Evolutionary conservation across 2,797 vertebrate genomes (phyloP).

Genomic region (Scyliorhinus canicula): DNA sequence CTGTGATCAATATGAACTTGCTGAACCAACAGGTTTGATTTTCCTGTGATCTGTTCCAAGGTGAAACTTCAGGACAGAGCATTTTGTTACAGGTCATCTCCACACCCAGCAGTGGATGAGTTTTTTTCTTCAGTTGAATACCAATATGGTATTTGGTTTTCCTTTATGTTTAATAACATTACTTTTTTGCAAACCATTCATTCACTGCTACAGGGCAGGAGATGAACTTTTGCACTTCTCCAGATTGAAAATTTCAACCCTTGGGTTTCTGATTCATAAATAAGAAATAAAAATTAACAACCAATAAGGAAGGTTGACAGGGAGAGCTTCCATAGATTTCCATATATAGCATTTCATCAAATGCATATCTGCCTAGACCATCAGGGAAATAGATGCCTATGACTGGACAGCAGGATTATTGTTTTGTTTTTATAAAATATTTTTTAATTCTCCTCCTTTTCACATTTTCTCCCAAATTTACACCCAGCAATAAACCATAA

Average conservation of each 20-base stretch:
- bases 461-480: no score
- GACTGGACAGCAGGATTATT: background rate
- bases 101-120: background rate
- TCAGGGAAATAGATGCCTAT: background rate
- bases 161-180: background rate
- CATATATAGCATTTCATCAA: background rate
- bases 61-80: background rate
- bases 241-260: background rate
- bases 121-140: background rate
- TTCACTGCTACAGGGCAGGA: background rate
- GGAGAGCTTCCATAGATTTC: background rate
- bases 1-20: background rate
- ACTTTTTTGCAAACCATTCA: background rate
- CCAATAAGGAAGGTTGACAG: background rate
- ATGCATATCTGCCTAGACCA: background rate
- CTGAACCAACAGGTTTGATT: constrained; percentile 20
- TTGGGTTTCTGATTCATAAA: background rate
- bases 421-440: background rate
- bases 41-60: background rate
- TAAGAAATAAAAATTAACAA: background rate
- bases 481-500: no score
- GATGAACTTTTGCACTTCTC: background rate
- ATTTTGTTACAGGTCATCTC: background rate
- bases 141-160: background rate
- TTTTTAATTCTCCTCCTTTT: no score